Evolutionary conservation across 1,140 invertebrate genomes (phyloP).

Genomic region (Zaprionus nigranus): DNA sequence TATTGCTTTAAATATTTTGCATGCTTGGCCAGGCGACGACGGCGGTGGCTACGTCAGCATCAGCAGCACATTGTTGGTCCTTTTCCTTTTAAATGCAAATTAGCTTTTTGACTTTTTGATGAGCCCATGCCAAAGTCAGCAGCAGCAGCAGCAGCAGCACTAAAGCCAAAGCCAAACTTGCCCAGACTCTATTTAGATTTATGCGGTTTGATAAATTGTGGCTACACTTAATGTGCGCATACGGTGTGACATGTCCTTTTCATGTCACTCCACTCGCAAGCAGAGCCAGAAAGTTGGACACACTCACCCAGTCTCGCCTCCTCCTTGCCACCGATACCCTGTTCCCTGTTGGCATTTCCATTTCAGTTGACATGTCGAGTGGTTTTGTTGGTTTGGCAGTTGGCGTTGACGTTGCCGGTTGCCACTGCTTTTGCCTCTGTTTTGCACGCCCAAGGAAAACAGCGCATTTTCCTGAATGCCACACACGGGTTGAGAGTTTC

Average conservation of each 20-base stretch:
- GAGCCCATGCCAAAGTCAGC: slow-evolving; percentile 39
- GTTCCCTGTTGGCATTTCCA: slow-evolving; percentile 46
- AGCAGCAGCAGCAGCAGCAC: not conserved
- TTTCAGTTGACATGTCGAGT: slow-evolving; percentile 81
- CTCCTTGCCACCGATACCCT: not conserved
- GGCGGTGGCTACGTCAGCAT: slow-evolving; percentile 35
- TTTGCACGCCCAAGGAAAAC: slow-evolving; percentile 78
- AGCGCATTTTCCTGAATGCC: slow-evolving; percentile 47
- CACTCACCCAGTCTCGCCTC: slow-evolving; percentile 22
- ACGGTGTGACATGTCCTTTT: slow-evolving; percentile 82
- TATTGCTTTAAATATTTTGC: slow-evolving; percentile 70
- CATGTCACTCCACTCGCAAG: slow-evolving; percentile 64
- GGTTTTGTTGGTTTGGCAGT: slow-evolving; percentile 69
- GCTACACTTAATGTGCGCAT: slow-evolving; percentile 82
- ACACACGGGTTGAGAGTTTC: slow-evolving; percentile 30
- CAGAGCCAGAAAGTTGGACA: slow-evolving; percentile 62
- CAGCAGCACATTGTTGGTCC: slow-evolving; percentile 45
- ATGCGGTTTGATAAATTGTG: slow-evolving; percentile 82
- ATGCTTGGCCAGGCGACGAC: slow-evolving; percentile 41
- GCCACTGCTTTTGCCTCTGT: slow-evolving; percentile 14
- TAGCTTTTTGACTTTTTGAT: slow-evolving; percentile 82
- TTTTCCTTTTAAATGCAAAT: slow-evolving; percentile 80
- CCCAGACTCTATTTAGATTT: slow-evolving; percentile 80
- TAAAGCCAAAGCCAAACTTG: slow-evolving; percentile 17
- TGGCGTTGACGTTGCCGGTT: slow-evolving; percentile 24